Base-by-base conservation (phyloP, 2,888 invertebrate genomes). In the Stenotaenia linearis region DNA sequence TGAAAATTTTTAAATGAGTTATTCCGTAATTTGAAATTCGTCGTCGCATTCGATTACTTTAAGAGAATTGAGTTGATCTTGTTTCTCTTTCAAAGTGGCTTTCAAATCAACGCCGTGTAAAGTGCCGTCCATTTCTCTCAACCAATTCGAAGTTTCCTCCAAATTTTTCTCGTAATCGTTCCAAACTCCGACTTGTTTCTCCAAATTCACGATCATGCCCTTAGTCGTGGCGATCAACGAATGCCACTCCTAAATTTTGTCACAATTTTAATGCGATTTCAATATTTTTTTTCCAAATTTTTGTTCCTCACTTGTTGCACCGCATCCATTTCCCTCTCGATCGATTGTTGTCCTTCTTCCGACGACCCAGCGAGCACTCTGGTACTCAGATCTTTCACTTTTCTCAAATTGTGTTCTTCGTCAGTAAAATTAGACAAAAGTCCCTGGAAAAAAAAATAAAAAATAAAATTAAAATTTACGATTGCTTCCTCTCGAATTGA, bases 61-160 rank as follows among this genome's bases (percentile, higher is more conserved):
- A 81, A 97, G 89, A 78, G 90, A 89, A 82, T 95, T 94, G 75
- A 96, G 89, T 83, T 96, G 96, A 32, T 91, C 90, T 85, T 93
- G 92, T 87, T 97, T 97, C 84, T 95, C 94, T 3, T 90, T 88
- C 61, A 95, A 88, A 9, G 92, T 93, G 0, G 93, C 90, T 85
- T 96, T 95, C 37, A 95, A 88, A 83, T 96, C 95, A 9, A 97
- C 91, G 15, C 94, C 93, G 85, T 96, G 96, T 28, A 97, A 89
- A 85, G 92, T 92, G 23, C 91, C 92, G 84, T 97, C 97, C 0
- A 94, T 93, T 81, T 94, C 93, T 81, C 95, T 90, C 79, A 97
- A 91, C 97, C 97, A 97, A 37, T 90, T 87, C 80, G 94, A 88
- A 83, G 96, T 95, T 82, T 92, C 91, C 83, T 96, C 96, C 85